A percentile compares a stretch with the other conserved stretches of the same genome.
phyloP scores from a whole-genome alignment of 2,113 vertebrate genomes.

The Hypocryptadius cinnamomeus region DNA sequence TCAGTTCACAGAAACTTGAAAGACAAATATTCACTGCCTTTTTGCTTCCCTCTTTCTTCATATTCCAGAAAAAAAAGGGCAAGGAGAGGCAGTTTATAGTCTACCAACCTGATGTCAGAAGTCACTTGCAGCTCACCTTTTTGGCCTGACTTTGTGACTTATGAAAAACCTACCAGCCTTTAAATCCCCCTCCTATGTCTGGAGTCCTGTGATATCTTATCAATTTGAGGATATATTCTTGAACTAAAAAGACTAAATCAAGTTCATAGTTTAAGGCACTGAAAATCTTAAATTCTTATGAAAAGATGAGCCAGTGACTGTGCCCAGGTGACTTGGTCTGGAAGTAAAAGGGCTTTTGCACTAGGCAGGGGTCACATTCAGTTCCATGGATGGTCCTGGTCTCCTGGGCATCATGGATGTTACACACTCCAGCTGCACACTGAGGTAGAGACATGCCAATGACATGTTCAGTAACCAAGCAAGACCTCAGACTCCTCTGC shows the following conservation, averaged over 20 bases:
- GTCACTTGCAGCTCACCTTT: neutral
- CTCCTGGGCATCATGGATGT: neutral
- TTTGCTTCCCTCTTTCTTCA: neutral
- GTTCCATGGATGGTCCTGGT: neutral
- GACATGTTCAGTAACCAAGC: neutral
- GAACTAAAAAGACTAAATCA: neutral
- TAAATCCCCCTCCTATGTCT: neutral
- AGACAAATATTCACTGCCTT: neutral
- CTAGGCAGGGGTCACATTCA: neutral
- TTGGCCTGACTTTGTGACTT: neutral
- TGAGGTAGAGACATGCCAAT: neutral
- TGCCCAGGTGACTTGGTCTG: neutral
- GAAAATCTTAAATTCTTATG: neutral
- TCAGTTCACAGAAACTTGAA: neutral
- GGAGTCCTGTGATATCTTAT: neutral
- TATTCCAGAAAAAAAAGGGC: neutral
- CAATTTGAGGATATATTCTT: neutral
- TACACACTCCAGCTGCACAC: neutral
- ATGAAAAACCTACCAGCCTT: neutral
- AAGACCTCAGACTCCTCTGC: neutral
- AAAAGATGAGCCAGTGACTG: neutral
- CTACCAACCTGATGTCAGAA: neutral
- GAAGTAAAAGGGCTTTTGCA: neutral
- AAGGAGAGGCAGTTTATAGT: neutral
- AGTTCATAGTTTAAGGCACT: neutral